Base-by-base conservation (phyloP, 2,113 vertebrate species). In the Entelurus aequoreus region DNA sequence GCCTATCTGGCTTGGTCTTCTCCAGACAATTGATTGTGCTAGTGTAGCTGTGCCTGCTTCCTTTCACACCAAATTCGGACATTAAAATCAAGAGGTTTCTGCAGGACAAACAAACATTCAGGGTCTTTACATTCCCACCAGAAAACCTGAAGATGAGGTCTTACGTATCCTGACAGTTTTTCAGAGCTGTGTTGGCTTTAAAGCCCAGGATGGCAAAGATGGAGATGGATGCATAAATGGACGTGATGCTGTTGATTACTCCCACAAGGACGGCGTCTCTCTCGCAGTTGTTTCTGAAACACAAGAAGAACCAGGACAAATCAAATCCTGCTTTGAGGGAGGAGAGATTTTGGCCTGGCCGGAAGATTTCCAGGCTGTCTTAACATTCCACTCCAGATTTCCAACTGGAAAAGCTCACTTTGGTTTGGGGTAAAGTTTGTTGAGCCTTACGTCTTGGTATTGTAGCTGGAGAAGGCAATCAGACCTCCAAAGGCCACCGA, bases 201-300 rank as follows among this genome's bases (percentile, higher is more conserved):
- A 98, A 98, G 0, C 96, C 96, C 87, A 99, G 73, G 71, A 98
- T 88, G 46, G 94, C 88, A 77, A 99, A 99, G 49, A 97, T 76
- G 1, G 92, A 83, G 11, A 98, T 90, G 74, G 95, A 92, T 6
- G 92, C 94, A 0, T 94, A 98, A 50, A 99, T 72, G 4, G 96
- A 99, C 0, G 95, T 98, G 47, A 89, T 21, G 7, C 95, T 94
- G 82, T 99, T 98, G 57, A 94, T 90, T 58, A 93, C 7, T 57
- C 94, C 93, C 2, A 99, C 91, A 5, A 81, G 48, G 75, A 97
- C 38, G 1, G 95, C 91, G 5, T 98, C 96, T 66, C 90, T 89
- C 79, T 93, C 89, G 44, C 95, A 96, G 81, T 99, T 80, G 69
- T 97, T 98, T 82, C 96, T 99, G 73, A 60, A 16, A 4, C 35